Evolutionary conservation across 2,888 invertebrate genomes (phyloP), one percentile per base, ranked within the genome.

Genomic region (Salticus scenicus): DNA sequence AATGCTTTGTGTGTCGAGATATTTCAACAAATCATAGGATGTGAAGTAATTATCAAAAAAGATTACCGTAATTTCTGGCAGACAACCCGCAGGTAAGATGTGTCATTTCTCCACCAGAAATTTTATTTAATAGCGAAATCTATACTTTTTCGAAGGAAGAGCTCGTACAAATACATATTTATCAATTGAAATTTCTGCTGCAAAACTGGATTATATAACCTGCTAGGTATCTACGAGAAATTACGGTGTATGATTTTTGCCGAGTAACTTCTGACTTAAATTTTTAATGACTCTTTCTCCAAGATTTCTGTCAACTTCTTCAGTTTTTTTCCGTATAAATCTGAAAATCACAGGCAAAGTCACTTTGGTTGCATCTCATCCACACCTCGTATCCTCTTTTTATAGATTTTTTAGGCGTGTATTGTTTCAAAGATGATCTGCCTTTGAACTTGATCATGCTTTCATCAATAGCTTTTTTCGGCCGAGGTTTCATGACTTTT

Each of bases 401-500:
- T 0, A 77, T 69, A 0, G 57, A 70, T 20, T 69, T 69, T 51
- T 72, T 64, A 1, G 79, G 79, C 79, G 42, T 79, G 17, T 79
- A 79, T 20, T 72, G 79, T 42, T 79, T 79, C 31, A 79, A 10
- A 8, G 72, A 66, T 8, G 66, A 42, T 0, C 79, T 7, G 1
- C 72, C 72, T n/a, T 79, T 79, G 47, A 72, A 72, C 33, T 41
- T 37, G 17, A 64, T 41, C 72, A 72, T 79, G 30, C 31, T 31
- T n/a, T 30, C 69, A 37, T 69, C 37, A 4, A 69, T 69, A 2
- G 37, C 1, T n/a, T 69, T 30, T 30, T 64, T 64, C 24, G 14
- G 4, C 2, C 17, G 2, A 2, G 27, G 64, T 8, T 24, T 27
- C 14, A 64, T n/a, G n/a, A n/a, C n/a, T n/a, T n/a, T n/a, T n/a